Percentiles rank a stretch among this genome's conserved stretches.
These are phyloP conservation scores for Clostera curtula DNA, from an alignment of 2,888 invertebrate genomes.

Conservation along the genomic window DNA sequence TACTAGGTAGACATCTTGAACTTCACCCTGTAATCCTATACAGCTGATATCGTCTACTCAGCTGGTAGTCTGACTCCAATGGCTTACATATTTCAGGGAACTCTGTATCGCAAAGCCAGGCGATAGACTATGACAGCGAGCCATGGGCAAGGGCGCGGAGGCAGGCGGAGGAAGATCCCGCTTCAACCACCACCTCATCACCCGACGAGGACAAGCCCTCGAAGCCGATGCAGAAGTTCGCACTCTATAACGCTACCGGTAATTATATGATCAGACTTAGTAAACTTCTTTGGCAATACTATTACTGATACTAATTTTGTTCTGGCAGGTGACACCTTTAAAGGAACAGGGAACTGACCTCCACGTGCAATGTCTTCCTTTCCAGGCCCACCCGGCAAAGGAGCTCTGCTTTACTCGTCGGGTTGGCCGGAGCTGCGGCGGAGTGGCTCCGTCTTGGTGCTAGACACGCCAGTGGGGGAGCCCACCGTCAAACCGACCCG, in stretches of 20 bases:
- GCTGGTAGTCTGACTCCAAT: too few species aligned
- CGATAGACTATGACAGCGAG: constrained; percentile 42
- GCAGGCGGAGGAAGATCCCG: constrained; percentile 32
- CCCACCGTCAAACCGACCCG: constrained; percentile 57
- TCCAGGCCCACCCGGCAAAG: constrained; percentile 56
- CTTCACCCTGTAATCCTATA: neutral
- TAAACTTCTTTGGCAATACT: too few species aligned
- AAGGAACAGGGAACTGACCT: neutral
- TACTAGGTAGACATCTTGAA: constrained; percentile 51
- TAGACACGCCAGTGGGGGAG: constrained; percentile 52
- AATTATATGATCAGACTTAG: constrained; percentile 1
- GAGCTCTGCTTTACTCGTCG: constrained; percentile 67
- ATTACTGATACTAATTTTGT: too few species aligned
- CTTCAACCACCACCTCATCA: constrained; percentile 23
- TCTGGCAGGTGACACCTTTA: too few species aligned
- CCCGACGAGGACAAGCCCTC: constrained; percentile 43
- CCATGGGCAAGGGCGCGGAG: constrained; percentile 44
- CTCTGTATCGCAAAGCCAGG: constrained; percentile 50
- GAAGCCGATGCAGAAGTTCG: constrained; percentile 47
- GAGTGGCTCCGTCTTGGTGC: constrained; percentile 37
- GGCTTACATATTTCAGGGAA: constrained; percentile 57
- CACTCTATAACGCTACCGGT: constrained; percentile 73
- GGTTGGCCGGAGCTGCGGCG: constrained; percentile 67
- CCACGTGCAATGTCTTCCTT: neutral
- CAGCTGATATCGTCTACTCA: neutral